Evolutionary conservation across 2,888 invertebrate species (phyloP).

Genomic region (Amiota minor): DNA sequence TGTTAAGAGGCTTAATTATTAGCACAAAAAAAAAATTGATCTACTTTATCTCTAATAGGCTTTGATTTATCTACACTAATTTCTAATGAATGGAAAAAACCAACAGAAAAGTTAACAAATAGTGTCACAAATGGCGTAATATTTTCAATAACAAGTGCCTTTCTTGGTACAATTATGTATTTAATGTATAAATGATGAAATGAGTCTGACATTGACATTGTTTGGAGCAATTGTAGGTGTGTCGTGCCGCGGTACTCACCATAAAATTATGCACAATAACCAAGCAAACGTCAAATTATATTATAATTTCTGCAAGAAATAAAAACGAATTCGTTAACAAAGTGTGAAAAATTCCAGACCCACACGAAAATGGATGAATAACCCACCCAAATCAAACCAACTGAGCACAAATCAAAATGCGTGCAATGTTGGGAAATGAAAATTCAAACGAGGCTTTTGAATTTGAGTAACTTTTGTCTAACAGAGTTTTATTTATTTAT

Average conservation of each 20-base stretch:
- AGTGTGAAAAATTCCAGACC: constrained; percentile 17
- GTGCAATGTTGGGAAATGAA: constrained; percentile 14
- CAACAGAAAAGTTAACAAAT: too few relatives aligned
- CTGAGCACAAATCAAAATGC: constrained; percentile 5
- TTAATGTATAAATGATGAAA: too few relatives aligned
- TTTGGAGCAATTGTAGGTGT: too few relatives aligned
- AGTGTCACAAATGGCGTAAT: too few relatives aligned
- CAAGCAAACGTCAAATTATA: constrained; percentile 20
- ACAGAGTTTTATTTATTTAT: constrained; percentile 7
- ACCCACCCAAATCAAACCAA: not conserved
- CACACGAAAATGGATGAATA: not conserved
- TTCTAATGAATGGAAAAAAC: too few relatives aligned
- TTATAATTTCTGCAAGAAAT: constrained; percentile 19
- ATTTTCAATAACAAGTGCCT: too few relatives aligned
- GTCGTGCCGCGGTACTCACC: not conserved
- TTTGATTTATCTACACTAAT: too few relatives aligned
- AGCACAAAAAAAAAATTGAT: too few relatives aligned
- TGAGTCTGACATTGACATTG: too few relatives aligned
- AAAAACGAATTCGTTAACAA: constrained; percentile 3
- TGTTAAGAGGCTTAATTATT: too few relatives aligned
- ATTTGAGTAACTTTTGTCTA: not conserved
- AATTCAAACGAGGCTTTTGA: not conserved
- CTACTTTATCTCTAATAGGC: too few relatives aligned
- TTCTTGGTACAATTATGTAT: too few relatives aligned
- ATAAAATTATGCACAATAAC: constrained; percentile 27